Percentiles rank a stretch among this genome's conserved stretches.
Conservation (phyloP, 2,113 vertebrate species). For the Tiliqua scincoides region DNA sequence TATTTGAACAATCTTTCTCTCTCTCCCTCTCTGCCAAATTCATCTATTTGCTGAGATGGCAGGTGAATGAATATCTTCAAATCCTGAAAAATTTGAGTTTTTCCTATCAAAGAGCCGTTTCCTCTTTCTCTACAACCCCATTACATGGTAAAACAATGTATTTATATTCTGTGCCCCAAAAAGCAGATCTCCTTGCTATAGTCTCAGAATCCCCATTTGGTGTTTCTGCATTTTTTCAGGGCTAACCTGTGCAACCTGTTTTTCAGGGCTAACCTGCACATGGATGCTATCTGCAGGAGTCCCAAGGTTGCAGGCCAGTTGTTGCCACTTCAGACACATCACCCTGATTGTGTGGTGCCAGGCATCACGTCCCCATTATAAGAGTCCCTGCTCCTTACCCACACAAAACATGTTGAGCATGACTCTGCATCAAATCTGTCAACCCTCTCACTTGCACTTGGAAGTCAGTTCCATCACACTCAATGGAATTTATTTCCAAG, state of each 20-base stretch:
- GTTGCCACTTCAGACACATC: neutral
- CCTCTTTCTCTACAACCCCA: neutral
- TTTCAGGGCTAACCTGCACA: neutral
- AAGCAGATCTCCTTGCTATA: neutral
- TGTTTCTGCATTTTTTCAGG: neutral
- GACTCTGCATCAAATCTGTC: neutral
- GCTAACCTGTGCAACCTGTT: neutral
- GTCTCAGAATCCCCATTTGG: neutral
- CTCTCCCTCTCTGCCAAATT: neutral
- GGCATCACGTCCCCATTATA: neutral
- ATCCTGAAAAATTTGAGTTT: neutral
- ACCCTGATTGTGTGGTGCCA: neutral
- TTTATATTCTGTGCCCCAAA: neutral
- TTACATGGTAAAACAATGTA: neutral
- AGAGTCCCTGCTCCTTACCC: neutral
- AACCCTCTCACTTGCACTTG: neutral
- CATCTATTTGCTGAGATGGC: neutral
- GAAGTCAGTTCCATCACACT: neutral
- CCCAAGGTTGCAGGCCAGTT: neutral
- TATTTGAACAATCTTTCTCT: no score
- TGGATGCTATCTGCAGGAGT: neutral
- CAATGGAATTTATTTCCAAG: no score
- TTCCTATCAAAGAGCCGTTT: no score
- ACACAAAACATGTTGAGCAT: neutral
- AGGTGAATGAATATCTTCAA: neutral